A percentile compares a stretch with the other conserved stretches of the same genome.
Conservation (phyloP, 2,113 vertebrate species). For the Aleadryas rufinucha region DNA sequence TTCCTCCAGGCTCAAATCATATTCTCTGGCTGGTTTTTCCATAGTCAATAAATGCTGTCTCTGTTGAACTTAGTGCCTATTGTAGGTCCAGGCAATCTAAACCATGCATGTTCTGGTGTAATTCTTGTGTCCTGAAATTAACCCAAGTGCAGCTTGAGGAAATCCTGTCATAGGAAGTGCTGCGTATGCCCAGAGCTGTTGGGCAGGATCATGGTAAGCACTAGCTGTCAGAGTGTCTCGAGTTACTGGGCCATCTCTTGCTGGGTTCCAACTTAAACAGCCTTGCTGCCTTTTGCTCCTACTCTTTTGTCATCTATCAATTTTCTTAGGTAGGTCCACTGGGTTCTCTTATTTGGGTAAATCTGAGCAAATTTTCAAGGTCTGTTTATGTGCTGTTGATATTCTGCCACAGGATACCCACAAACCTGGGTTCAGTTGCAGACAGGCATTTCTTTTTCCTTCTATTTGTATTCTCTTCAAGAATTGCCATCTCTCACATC, state of each 20-base stretch:
- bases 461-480: neutral
- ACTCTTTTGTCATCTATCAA: neutral
- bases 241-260: neutral
- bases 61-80: neutral
- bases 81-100: neutral
- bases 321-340: neutral
- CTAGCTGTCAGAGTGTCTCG: neutral
- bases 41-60: neutral
- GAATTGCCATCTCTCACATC: neutral
- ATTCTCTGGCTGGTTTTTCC: neutral
- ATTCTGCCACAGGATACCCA: neutral
- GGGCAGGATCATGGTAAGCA: neutral
- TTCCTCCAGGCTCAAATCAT: neutral
- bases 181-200: neutral
- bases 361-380: neutral
- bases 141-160: neutral
- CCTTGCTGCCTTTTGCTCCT: neutral
- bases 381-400: neutral
- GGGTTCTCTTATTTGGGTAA: neutral
- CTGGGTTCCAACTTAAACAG: neutral
- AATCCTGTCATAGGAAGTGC: neutral
- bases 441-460: neutral
- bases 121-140: neutral
- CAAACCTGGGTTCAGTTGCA: neutral
- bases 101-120: neutral